A percentile compares a stretch with the other conserved stretches of the same genome.
Evolutionary conservation across 1,140 invertebrate genomes (phyloP).

Genomic region (Oreohelix idahoensis): DNA sequence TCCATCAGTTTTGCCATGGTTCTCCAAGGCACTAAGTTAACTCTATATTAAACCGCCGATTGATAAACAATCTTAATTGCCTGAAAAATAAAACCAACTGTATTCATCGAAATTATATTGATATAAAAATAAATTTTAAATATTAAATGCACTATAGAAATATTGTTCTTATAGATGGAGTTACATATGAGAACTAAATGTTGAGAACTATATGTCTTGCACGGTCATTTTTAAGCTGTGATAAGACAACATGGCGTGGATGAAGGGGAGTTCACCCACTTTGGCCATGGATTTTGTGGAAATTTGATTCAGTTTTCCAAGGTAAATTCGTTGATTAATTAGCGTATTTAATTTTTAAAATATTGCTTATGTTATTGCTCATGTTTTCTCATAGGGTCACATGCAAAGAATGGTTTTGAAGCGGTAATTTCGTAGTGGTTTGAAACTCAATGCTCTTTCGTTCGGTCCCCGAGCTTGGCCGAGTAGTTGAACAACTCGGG

Average conservation of each 20-base stretch:
- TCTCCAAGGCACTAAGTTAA: slow-evolving; percentile 32
- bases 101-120: too few relatives aligned
- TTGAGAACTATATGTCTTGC: slow-evolving; percentile 30
- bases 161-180: background rate
- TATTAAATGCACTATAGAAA: too few relatives aligned
- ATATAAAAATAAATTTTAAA: too few relatives aligned
- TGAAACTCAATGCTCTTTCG: background rate
- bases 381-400: background rate
- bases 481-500: slow-evolving; percentile 20
- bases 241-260: slow-evolving; percentile 43
- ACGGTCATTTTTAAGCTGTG: background rate
- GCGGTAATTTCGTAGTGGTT: background rate
- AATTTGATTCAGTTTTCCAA: slow-evolving; percentile 15
- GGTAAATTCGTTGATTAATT: slow-evolving; percentile 14
- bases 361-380: background rate
- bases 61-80: slow-evolving; percentile 35
- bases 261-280: slow-evolving; percentile 43
- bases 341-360: background rate
- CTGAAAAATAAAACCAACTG: background rate
- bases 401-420: background rate
- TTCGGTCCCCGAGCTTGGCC: slow-evolving; percentile 32
- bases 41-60: slow-evolving; percentile 29
- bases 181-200: background rate
- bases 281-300: slow-evolving; percentile 36
- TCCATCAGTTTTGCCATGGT: slow-evolving; percentile 39